Conservation (phyloP, 2,113 vertebrate genomes). For the Syrmaticus mikado region DNA sequence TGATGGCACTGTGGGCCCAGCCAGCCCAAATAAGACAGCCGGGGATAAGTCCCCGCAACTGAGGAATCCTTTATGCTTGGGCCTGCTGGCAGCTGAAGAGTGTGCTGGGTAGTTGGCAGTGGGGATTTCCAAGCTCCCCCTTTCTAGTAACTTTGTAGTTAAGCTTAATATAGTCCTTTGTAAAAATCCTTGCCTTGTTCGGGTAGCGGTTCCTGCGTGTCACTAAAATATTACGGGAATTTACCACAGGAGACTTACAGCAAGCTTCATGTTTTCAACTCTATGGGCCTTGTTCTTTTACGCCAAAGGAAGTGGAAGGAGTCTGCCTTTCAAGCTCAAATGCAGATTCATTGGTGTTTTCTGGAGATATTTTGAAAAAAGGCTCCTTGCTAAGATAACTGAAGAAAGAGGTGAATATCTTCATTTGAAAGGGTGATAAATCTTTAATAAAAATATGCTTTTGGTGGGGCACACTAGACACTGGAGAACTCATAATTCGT, state of each 20-base stretch:
- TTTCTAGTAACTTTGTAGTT: neutral
- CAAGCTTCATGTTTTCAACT: neutral
- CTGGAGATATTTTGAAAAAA: neutral
- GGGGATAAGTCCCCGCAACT: neutral
- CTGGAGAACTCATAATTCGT: neutral
- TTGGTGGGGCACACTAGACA: accelerated
- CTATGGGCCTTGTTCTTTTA: neutral
- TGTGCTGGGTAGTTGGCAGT: neutral
- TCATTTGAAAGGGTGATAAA: neutral
- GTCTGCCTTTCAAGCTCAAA: neutral
- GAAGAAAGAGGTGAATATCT: neutral
- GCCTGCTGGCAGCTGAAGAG: neutral
- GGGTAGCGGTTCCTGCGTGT: neutral
- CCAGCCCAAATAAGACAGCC: neutral
- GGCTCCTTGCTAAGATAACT: neutral
- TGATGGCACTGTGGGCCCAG: neutral
- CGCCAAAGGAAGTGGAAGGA: neutral
- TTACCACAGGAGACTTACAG: neutral
- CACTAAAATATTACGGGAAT: neutral
- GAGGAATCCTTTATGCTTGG: neutral
- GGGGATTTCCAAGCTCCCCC: neutral
- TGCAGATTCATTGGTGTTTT: neutral
- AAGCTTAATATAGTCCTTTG: neutral
- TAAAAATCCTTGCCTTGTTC: neutral
- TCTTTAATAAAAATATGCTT: neutral